Conservation (phyloP, 1,140 invertebrate species). For the Brachionus manjavacas region DNA sequence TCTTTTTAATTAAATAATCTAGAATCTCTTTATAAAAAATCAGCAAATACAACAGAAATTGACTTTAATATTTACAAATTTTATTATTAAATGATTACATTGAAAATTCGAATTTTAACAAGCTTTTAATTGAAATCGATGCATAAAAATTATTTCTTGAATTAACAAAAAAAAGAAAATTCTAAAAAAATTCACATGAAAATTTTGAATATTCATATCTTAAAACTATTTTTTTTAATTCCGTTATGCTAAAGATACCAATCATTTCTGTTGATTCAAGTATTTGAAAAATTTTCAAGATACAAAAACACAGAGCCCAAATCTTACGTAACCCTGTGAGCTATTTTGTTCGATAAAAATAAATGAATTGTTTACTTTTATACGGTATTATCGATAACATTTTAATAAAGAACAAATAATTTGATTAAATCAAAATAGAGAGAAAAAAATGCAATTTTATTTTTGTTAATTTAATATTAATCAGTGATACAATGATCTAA, state of each 20-base stretch:
- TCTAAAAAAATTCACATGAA: no score
- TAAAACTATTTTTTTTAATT: not conserved
- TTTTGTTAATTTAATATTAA: not conserved
- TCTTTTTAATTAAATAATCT: no score
- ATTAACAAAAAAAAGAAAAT: no score
- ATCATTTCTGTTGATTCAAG: not conserved
- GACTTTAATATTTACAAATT: no score
- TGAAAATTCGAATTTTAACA: no score
- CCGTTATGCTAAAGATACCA: not conserved
- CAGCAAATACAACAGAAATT: no score
- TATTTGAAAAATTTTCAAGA: not conserved
- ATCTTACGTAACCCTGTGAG: not conserved
- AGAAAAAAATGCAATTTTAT: not conserved
- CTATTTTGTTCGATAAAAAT: not conserved
- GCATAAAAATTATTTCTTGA: no score
- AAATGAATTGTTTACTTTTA: not conserved
- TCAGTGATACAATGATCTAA: not conserved
- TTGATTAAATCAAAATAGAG: not conserved
- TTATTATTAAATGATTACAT: no score
- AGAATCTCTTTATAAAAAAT: no score
- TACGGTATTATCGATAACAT: not conserved
- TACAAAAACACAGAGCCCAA: not conserved
- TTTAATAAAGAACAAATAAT: constrained; percentile 2
- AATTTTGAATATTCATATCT: not conserved
- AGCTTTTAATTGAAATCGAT: no score